A percentile compares a stretch with the other conserved stretches of the same genome.
phyloP scores from a whole-genome alignment of 2,797 vertebrate genomes.

The Microcaecilia unicolor region DNA sequence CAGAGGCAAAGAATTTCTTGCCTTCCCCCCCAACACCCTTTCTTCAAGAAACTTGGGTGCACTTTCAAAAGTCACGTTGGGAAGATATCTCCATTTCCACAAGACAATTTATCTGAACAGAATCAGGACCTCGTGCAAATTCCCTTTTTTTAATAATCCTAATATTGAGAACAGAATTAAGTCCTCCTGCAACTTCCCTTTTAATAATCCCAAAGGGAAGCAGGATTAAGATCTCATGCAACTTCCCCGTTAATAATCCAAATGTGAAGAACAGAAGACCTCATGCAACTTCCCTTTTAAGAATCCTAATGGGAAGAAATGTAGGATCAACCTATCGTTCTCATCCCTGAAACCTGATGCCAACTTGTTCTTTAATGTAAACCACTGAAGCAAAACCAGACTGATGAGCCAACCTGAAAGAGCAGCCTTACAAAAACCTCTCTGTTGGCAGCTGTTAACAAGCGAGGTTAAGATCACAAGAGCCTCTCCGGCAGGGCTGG shows the following conservation, averaged over 20 bases:
- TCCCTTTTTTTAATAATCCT: slow-evolving; percentile 39
- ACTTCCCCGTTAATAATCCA: slow-evolving; percentile 39
- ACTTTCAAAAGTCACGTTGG: slow-evolving; percentile 8
- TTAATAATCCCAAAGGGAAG: too few species aligned
- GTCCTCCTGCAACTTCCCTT: slow-evolving; percentile 39
- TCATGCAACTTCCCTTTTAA: too few species aligned
- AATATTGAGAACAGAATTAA: too few species aligned
- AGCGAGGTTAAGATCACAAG: slow-evolving; percentile 12
- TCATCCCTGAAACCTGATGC: slow-evolving; percentile 43
- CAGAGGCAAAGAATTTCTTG: slow-evolving; percentile 20
- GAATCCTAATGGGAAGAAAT: slow-evolving; percentile 38
- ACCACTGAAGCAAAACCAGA: slow-evolving; percentile 50
- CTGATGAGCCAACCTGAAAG: slow-evolving; percentile 31
- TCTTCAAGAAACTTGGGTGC: background rate
- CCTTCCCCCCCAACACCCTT: background rate
- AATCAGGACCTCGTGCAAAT: slow-evolving; percentile 32
- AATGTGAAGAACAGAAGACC: too few species aligned
- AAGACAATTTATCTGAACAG: slow-evolving; percentile 28
- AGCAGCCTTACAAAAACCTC: slow-evolving; percentile 26
- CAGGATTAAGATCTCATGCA: too few species aligned
- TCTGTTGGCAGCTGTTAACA: background rate
- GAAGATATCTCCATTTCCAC: slow-evolving; percentile 33
- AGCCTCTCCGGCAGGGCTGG: slow-evolving; percentile 28
- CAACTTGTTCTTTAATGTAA: slow-evolving; percentile 46
- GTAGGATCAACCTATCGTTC: slow-evolving; percentile 36